Base-by-base conservation (phyloP, 2,888 invertebrate species). In the Pseudolycoriella hygida region DNA sequence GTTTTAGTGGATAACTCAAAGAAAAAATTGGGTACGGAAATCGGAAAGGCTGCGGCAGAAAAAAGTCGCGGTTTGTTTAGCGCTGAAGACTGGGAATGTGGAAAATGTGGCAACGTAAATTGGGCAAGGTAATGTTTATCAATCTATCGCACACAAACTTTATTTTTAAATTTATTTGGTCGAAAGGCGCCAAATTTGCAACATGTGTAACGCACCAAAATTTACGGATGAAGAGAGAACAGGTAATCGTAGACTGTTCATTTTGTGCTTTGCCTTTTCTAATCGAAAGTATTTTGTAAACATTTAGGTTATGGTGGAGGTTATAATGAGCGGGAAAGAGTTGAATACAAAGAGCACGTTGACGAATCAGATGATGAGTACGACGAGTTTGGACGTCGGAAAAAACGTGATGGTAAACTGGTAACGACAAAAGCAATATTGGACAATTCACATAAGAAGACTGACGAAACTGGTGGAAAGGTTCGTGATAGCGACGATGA, bases 31-130 rank as follows among this genome's bases (percentile, higher is more conserved):
- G 89, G 94, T 1, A 87, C 88, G 48, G 97, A 97, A 69, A 96
- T 98, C 54, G 98, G 98, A 3, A 97, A 97, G 69, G 87, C 84
- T 17, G 90, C 94, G 31, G 98, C 98, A 1, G 98, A 98, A 64
- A 97, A 97, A 67, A 93, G 93, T 57, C 79, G 90, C 11, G 65
- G 65, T 1, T 52, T 64, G 0, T 80, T 77, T 64, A 90, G 92
- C 66, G 97, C 98, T 32, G 97, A 98, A 63, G 98, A 98, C 67
- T 98, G 98, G 98, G 92, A 94, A 61, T 98, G 98, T 66, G 90
- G 88, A 66, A 96, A 96, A 64, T 98, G 98, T 69, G 96, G 96
- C n/a, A 98, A 98, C 67, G 97, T 98, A 11, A 98, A 98, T 66
- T 66, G 66, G 98, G 96, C 97, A 18, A 73, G 25, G 25, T 25